Evolutionary conservation across 2,888 invertebrate genomes (phyloP), one percentile per base, ranked within the genome.

Genomic region (Cosmia trapezina): DNA sequence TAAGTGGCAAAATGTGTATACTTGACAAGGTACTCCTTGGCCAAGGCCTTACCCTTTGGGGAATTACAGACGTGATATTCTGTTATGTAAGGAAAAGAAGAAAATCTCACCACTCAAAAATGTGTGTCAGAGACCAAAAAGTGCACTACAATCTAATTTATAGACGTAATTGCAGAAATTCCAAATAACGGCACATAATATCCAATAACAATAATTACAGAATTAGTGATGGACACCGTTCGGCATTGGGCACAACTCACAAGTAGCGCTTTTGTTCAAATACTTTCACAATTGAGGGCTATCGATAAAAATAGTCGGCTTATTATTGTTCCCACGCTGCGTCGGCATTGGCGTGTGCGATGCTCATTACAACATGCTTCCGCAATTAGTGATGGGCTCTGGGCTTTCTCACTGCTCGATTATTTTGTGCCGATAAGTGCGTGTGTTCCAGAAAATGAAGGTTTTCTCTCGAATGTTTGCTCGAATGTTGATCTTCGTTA

Each of bases 291-390:
- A 83, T 83, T 57, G 77, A 75, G 74, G 78, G 71, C 76, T 87
- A 87, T 86, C 86, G 86, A 84, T 86, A 77, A 80, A 78, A 86
- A 82, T 85, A 80, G 73, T 82, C 17, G 73, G 74, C 74, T 70
- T 85, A 86, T 86, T 85, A 80, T 85, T 87, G 83, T 91, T 91
- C 90, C 89, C 91, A 91, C 89, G 90, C 78, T 81, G 75, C 85
- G 45, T 73, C 69, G 79, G 84, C 87, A 89, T 88, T 93, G 91
- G 92, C 95, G 94, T 95, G 94, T 94, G 93, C 93, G 87, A 88
- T 91, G 90, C 92, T 92, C 93, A 94, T 94, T 94, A 94, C 90
- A 79, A 87, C 88, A 89, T 82, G 92, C 93, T 94, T 95, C 94
- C 94, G 93, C 93, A 93, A 94, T 95, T 93, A 95, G 89, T 86